Percentiles rank a stretch among this genome's conserved stretches.
These are phyloP conservation scores for Calycopis cecrops DNA, from an alignment of 1,140 invertebrate genomes.

Conservation along the genomic window DNA sequence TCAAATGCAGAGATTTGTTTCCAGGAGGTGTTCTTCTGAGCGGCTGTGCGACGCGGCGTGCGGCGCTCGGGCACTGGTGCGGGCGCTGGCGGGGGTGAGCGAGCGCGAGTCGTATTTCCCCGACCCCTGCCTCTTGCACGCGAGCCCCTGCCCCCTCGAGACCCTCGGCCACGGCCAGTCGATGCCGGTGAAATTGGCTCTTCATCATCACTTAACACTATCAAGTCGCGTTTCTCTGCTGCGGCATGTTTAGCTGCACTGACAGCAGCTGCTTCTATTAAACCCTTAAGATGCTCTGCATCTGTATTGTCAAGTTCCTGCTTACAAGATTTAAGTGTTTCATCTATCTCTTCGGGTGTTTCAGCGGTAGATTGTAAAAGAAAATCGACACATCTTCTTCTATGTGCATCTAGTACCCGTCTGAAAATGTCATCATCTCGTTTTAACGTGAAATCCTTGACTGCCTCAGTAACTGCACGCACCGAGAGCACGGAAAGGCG, in stretches of 20 bases:
- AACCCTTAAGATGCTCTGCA: conserved; percentile 34
- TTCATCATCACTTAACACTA: conserved; percentile 30
- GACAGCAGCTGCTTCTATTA: conserved; percentile 30
- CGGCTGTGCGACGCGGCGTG: conserved; percentile 39
- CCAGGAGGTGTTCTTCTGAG: conserved; percentile 34
- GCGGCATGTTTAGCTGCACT: conserved; percentile 24
- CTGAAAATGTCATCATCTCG: conserved; percentile 56
- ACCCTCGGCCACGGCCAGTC: conserved; percentile 26
- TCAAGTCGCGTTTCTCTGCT: conserved; percentile 23
- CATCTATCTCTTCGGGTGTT: conserved; percentile 49
- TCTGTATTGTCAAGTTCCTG: conserved; percentile 48
- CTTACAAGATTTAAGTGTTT: conserved; percentile 45
- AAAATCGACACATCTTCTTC: conserved; percentile 42
- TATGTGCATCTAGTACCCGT: conserved; percentile 49
- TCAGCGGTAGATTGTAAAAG: conserved; percentile 57
- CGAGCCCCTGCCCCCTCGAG: conserved; percentile 22
- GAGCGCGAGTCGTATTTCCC: conserved; percentile 10
- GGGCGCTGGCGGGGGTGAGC: conserved; percentile 23
- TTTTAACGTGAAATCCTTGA: conserved; percentile 55
- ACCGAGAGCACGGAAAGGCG: conserved; percentile 46
- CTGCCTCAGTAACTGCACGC: conserved; percentile 52
- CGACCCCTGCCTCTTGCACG: conserved; percentile 18
- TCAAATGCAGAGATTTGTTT: conserved; percentile 33
- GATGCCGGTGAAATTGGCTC: conserved; percentile 19
- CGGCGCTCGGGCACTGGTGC: conserved; percentile 38